Base-by-base conservation (phyloP, 2,113 vertebrate genomes). In the Melospiza melodia region DNA sequence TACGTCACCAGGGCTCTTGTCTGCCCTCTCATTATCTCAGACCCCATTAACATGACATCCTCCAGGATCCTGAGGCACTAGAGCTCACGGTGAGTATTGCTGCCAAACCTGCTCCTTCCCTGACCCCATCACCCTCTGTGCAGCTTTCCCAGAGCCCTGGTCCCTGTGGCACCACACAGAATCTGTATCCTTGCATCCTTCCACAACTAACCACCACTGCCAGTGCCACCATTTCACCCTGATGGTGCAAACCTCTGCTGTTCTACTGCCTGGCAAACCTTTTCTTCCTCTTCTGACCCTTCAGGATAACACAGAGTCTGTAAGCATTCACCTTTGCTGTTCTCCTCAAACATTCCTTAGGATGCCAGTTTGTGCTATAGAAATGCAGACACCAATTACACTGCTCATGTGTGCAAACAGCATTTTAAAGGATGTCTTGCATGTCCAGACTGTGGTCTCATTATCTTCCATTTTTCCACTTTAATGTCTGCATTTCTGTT, bases 151-250 rank as follows among this genome's bases (percentile, higher is more conserved):
- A 15, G 3, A 65, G 73, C 39, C 39, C 48, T 0, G 0, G 5
- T 67, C 51, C 68, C 69, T 46, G 27, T 10, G 7, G 1, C 14
- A 41, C 30, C 62, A 57, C 31, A 54, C 11, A 20, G 3, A 30
- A 33, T 19, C 35, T 11, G 5, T 2, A 22, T 13, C 58, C 11
- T 0, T 0, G 0, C 5, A 3, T 15, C 68, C 48, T 51, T 58
- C 78, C n/a, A 13, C 0, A 1, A 18, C 18, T 7, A 19, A 39
- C 39, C 89, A 52, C 30, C 69, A 44, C 15, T 65, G 44, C 31
- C 74, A 82, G 27, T 4, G 28, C 44, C 21, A 3, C 19, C 6
- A 31, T 27, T 72, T 39, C 2, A 79, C 37, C 39, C 33, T 44
- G 17, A 1, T 19, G 22, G 14, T 67, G 39, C 19, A 63, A 71